Evolutionary conservation across 2,797 vertebrate species (phyloP).

Genomic region (Anomalospiza imberbis): DNA sequence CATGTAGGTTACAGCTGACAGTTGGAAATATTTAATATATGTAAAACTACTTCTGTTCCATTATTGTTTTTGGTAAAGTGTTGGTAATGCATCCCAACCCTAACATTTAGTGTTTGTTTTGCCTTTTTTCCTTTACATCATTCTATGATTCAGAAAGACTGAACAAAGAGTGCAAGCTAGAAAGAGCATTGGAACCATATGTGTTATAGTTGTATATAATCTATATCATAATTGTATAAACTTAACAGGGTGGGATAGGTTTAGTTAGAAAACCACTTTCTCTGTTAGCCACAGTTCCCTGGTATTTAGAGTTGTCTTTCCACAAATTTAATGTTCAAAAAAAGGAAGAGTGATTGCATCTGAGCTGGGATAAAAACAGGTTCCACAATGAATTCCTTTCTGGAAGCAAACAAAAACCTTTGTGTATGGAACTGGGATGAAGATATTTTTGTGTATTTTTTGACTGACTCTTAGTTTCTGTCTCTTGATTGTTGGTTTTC

Average conservation of each 20-base stretch:
- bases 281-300: neutral
- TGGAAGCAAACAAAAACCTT: neutral
- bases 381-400: neutral
- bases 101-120: neutral
- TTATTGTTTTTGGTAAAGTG: neutral
- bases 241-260: neutral
- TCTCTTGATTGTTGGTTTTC: constrained; percentile 14
- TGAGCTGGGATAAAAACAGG: neutral
- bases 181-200: constrained; percentile 32
- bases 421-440: neutral
- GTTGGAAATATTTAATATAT: neutral
- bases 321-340: constrained; percentile 19
- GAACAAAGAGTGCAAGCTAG: neutral
- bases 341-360: neutral
- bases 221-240: neutral
- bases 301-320: constrained; percentile 9
- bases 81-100: neutral
- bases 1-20: neutral
- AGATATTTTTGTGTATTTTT: neutral
- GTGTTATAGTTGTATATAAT: constrained; percentile 13
- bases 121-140: neutral
- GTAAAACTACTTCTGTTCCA: neutral
- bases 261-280: constrained; percentile 20
- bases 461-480: neutral
- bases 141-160: neutral